phyloP scores from a whole-genome alignment of 30 jellyfish, hydroid and myxozoan genomes.

The Aurelia sp. region DNA sequence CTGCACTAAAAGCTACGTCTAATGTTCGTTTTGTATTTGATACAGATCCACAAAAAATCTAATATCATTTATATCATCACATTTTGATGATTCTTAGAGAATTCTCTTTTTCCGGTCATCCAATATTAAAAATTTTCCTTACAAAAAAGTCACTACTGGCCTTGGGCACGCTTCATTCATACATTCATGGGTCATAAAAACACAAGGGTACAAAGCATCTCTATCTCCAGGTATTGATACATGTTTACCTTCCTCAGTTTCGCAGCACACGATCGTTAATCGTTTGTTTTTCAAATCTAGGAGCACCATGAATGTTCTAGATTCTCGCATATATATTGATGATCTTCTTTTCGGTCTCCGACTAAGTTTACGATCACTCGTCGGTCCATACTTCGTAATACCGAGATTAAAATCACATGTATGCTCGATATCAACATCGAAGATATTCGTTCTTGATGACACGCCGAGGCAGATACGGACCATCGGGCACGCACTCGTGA shows the following conservation, averaged over 20 bases:
- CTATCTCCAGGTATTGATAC: slow-evolving; percentile 49
- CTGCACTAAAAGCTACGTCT: no score
- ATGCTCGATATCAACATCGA: slow-evolving; percentile 74
- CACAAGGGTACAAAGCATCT: slow-evolving; percentile 73
- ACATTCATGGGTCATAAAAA: slow-evolving; percentile 78
- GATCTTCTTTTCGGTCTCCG: slow-evolving; percentile 70
- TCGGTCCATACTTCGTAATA: slow-evolving; percentile 73
- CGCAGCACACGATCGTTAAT: slow-evolving; percentile 69
- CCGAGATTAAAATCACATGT: slow-evolving; percentile 73
- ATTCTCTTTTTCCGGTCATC: no score
- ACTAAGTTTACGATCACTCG: slow-evolving; percentile 41
- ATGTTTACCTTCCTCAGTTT: slow-evolving; percentile 75
- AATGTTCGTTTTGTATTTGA: no score
- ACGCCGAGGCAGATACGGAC: slow-evolving; percentile 76
- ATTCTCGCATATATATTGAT: slow-evolving; percentile 70
- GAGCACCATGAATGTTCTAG: slow-evolving; percentile 68
- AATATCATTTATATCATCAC: no score
- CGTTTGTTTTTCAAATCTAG: slow-evolving; percentile 66
- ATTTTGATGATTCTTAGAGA: no score
- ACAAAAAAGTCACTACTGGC: slow-evolving; percentile 68
- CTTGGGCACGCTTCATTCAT: slow-evolving; percentile 73
- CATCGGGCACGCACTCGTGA: slow-evolving; percentile 76
- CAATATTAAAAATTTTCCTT: neutral
- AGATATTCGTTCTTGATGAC: slow-evolving; percentile 66
- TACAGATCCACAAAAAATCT: no score